phyloP scores from a whole-genome alignment of 2,888 invertebrate species.

The Caenorhabditis wallacei region DNA sequence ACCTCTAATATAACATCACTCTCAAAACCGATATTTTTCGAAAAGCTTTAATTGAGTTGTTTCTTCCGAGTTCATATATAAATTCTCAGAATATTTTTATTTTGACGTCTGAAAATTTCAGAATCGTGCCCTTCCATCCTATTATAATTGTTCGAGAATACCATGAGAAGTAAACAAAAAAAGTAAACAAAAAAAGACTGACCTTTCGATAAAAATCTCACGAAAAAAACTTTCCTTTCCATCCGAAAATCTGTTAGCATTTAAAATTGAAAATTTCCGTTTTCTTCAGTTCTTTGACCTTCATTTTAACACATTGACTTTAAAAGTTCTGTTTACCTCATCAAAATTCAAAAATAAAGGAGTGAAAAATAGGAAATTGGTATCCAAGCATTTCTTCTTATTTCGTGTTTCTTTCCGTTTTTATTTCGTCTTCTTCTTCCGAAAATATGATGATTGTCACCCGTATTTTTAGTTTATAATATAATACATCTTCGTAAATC shows the following conservation, averaged over 20 bases:
- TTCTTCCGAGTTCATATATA: no score
- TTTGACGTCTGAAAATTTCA: not conserved
- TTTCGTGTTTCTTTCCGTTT: constrained; percentile 12
- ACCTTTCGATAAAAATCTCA: constrained; percentile 17
- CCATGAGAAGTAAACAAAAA: constrained; percentile 8
- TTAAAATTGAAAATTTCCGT: constrained; percentile 36
- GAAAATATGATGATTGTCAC: constrained; percentile 4
- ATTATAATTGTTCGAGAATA: constrained; percentile 5
- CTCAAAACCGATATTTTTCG: no score
- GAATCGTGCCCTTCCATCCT: not conserved
- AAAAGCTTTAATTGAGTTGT: no score
- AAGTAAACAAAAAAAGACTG: not conserved
- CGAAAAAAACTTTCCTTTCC: not conserved
- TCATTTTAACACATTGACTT: constrained; percentile 6
- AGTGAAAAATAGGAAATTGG: not conserved
- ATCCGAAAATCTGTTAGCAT: constrained; percentile 20
- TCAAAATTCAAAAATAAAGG: not conserved
- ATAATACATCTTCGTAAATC: constrained; percentile 38
- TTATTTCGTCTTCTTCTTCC: constrained; percentile 1
- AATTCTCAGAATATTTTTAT: no score
- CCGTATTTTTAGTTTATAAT: constrained; percentile 24
- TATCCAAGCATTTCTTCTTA: constrained; percentile 5
- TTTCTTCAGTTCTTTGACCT: constrained; percentile 26
- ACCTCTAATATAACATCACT: no score
- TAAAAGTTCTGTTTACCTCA: constrained; percentile 12